These are phyloP conservation scores for Nephila pilipes DNA, from an alignment of 1,140 invertebrate genomes.

Conservation along the genomic window DNA sequence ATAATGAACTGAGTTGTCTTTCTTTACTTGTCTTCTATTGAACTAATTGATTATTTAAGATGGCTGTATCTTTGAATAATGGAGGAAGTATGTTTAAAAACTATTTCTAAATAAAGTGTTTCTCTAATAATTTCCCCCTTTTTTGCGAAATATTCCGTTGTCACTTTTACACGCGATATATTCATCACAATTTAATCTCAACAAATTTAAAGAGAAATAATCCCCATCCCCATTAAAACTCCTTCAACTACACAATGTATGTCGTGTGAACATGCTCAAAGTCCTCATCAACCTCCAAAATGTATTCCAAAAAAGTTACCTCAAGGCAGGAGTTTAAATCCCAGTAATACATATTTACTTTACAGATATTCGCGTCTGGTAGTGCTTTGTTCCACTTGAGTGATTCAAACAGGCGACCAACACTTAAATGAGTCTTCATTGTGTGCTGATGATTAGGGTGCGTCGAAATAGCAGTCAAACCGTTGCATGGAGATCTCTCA, in stretches of 20 bases:
- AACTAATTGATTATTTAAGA: no score
- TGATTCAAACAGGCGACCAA: not conserved
- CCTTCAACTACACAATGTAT: not conserved
- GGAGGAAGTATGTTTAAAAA: no score
- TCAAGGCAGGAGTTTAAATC: not conserved
- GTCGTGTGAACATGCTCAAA: not conserved
- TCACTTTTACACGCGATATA: no score
- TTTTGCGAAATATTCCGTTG: no score
- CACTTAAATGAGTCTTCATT: not conserved
- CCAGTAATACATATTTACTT: conserved; percentile 16
- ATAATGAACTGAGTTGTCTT: no score
- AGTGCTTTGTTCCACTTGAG: not conserved
- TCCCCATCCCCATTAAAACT: not conserved
- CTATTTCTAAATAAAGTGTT: no score
- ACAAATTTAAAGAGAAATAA: not conserved
- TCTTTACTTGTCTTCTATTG: no score
- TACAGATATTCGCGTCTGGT: not conserved
- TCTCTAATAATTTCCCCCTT: no score
- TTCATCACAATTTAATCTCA: not conserved
- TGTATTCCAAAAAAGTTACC: not conserved
- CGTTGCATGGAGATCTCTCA: not conserved
- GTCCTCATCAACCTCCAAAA: not conserved
- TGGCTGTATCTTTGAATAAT: no score
- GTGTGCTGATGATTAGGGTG: not conserved
- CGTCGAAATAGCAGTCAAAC: conserved; percentile 6